These are phyloP conservation scores for Notechis scutatus DNA, from an alignment of 2,113 vertebrate genomes.

Conservation along the genomic window DNA sequence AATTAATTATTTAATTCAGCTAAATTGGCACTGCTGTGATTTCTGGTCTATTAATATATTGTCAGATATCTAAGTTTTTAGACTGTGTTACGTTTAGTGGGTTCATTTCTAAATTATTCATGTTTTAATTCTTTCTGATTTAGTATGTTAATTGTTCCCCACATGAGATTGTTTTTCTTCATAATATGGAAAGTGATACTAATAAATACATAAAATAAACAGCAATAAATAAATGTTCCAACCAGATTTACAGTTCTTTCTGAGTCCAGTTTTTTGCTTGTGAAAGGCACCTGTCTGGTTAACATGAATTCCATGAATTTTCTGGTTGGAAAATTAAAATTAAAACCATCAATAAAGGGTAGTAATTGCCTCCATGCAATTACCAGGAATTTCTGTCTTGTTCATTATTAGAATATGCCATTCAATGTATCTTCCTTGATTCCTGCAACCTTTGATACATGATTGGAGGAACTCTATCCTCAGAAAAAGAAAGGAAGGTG, in stretches of 20 bases:
- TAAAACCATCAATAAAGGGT: slow-evolving; percentile 38
- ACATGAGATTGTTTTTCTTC: not conserved
- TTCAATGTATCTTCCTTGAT: slow-evolving; percentile 12
- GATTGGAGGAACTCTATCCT: slow-evolving; percentile 26
- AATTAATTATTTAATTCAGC: not conserved
- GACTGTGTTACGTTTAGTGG: not conserved
- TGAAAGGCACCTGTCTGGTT: slow-evolving; percentile 47
- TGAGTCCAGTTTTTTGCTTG: slow-evolving; percentile 34
- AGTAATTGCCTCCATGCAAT: slow-evolving; percentile 1
- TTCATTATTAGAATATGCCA: not conserved
- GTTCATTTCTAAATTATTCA: not conserved
- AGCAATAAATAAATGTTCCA: slow-evolving; percentile 37
- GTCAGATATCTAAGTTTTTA: not conserved
- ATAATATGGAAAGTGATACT: not conserved
- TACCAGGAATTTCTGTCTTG: not conserved
- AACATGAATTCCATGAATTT: slow-evolving; percentile 9
- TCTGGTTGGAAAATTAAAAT: slow-evolving; percentile 46
- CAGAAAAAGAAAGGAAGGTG: not conserved
- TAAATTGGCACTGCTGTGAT: not conserved
- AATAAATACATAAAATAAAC: not conserved
- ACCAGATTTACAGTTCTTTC: slow-evolving; percentile 42
- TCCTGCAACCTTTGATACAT: slow-evolving; percentile 37
- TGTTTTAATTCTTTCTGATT: not conserved
- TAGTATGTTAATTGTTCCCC: not conserved
- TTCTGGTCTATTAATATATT: not conserved